Evolutionary conservation across 2,888 invertebrate genomes (phyloP).

Genomic region (Melipona bicolor): DNA sequence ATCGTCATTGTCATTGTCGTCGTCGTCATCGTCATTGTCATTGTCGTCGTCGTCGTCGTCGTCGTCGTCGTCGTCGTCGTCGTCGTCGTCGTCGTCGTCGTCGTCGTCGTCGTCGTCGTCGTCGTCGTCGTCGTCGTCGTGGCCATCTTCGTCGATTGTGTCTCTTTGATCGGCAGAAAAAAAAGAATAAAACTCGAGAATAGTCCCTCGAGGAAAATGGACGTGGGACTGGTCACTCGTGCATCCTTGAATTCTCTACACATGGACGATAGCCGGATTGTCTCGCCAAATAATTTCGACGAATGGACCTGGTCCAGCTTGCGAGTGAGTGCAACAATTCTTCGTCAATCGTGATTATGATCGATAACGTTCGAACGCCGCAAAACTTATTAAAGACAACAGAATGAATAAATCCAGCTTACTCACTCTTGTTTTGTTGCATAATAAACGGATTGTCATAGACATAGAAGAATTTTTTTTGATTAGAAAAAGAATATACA

Average conservation of each 20-base stretch:
- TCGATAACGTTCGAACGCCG: not conserved
- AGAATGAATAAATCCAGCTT: not conserved
- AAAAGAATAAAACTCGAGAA: not conserved
- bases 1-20: too few species aligned
- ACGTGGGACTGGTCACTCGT: constrained; percentile 81
- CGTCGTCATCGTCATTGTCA: constrained; percentile 4
- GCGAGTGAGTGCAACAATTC: constrained; percentile 84
- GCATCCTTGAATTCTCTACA: constrained; percentile 86
- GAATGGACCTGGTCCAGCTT: constrained; percentile 89
- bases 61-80: constrained; percentile 10
- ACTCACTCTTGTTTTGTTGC: not conserved
- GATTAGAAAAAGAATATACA: not conserved
- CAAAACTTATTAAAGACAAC: not conserved
- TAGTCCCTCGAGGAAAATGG: constrained; percentile 69
- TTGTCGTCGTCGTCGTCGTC: not conserved
- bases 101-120: not conserved
- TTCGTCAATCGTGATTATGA: not conserved
- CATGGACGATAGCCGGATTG: constrained; percentile 85
- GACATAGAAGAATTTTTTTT: not conserved
- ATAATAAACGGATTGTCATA: not conserved
- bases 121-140: constrained; percentile 8
- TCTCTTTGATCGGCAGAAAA: constrained; percentile 26
- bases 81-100: constrained; percentile 4
- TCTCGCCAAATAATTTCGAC: constrained; percentile 85
- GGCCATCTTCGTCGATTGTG: constrained; percentile 18